Evolutionary conservation across 1,140 invertebrate species (phyloP).

Genomic region (Sminthurides bifidus): DNA sequence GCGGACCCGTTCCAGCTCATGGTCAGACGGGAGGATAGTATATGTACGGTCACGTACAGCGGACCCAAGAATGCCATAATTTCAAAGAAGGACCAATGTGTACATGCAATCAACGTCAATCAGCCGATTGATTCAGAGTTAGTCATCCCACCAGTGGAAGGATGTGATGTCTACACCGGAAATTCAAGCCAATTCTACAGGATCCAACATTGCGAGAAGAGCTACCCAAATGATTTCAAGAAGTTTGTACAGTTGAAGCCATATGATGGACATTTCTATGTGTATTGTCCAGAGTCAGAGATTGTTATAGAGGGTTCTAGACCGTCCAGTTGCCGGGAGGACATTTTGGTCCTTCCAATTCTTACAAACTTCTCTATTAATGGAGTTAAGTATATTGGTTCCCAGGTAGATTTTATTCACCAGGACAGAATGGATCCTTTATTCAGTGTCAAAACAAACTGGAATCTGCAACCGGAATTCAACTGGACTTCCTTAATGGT

Average conservation of each 20-base stretch:
- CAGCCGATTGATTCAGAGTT: not conserved
- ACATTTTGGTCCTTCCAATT: not conserved
- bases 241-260: conserved; percentile 7
- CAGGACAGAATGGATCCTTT: not conserved
- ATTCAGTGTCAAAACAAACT: conserved; percentile 1
- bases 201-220: not conserved
- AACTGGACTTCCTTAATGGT: not conserved
- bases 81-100: not conserved
- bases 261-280: conserved; percentile 1
- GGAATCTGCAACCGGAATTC: conserved; percentile 4
- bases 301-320: not conserved
- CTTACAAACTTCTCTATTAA: conserved; percentile 3
- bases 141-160: not conserved
- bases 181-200: no score
- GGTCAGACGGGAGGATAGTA: not conserved
- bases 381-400: not conserved
- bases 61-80: conserved; percentile 4
- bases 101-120: not conserved
- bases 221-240: not conserved
- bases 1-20: conserved; percentile 4
- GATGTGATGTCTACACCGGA: no score
- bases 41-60: not conserved
- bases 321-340: not conserved
- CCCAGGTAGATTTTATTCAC: not conserved
- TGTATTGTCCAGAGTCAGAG: not conserved